A percentile compares a stretch with the other conserved stretches of the same genome.
Conservation (phyloP, 2,888 invertebrate genomes). For the Erynnis tages region DNA sequence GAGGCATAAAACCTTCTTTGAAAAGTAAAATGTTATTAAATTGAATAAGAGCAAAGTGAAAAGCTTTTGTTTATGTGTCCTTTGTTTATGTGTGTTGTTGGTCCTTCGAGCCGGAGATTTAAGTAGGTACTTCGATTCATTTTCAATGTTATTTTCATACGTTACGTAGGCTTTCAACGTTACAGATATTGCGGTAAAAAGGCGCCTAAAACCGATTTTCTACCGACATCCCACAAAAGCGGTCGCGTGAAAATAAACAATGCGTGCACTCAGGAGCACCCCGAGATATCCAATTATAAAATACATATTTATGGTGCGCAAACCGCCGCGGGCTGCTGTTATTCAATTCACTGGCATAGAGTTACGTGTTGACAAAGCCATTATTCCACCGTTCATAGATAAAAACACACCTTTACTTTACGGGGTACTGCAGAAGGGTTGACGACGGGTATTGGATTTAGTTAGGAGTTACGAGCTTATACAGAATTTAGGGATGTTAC, state of each 20-base stretch:
- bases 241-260: constrained; percentile 18
- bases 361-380: constrained; percentile 77
- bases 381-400: constrained; percentile 46
- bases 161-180: too few species aligned
- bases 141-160: too few species aligned
- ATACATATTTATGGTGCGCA: constrained; percentile 62
- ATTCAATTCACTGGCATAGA: constrained; percentile 66
- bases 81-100: background rate
- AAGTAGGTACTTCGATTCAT: too few species aligned
- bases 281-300: constrained; percentile 57
- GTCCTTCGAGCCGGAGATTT: constrained; percentile 8
- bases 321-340: constrained; percentile 55
- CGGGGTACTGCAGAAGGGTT: constrained; percentile 14
- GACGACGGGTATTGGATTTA: too few species aligned
- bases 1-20: too few species aligned
- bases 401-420: constrained; percentile 21
- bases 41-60: too few species aligned
- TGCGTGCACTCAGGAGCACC: constrained; percentile 23
- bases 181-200: too few species aligned
- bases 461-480: too few species aligned
- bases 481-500: too few species aligned
- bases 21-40: too few species aligned
- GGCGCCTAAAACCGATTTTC: background rate
- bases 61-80: too few species aligned
- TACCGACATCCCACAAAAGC: background rate